Base-by-base conservation (phyloP, 2,113 vertebrate genomes). In the Lepus americanus region DNA sequence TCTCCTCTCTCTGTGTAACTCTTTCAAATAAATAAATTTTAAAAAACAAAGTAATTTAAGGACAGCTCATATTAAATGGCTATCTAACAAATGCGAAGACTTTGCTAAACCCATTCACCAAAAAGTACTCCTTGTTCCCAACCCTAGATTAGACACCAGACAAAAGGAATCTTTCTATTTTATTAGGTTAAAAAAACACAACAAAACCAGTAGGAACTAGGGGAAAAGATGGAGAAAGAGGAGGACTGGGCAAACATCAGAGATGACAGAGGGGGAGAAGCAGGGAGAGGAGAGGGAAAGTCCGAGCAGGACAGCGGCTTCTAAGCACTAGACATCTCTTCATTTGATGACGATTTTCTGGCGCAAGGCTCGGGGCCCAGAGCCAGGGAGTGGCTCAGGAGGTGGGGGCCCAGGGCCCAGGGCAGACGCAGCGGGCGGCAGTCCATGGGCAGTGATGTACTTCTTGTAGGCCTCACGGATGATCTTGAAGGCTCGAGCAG, bases 391-490 rank as follows among this genome's bases (percentile, higher is more conserved):
- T 1, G 97, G 90, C 2, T 96, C 93, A 0, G 98, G 89, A 0
- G 97, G 76, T 0, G 98, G 97, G 0, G 98, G 78, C 0, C 97
- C 98, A 0, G 98, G 98, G 53, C 98, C 97, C 0, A 99, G 97
- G 0, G 98, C 94, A 0, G 98, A 97, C 1, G 98, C 98, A 0
- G 98, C 91, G 33, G 98, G 99, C 0, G 99, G 99, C 89, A 99
- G 98, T 22, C 99, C 99, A 0, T 99, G 99, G 0, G 99, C 99
- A 0, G 99, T 99, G 96, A 99, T 99, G 70, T 99, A 99, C 67
- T 99, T 99, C 67, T 99, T 98, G 97, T 99, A 99, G 0, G 99
- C 99, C 84, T 99, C 99, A 0, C 99, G 98, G 97, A 99, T 99
- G 98, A 99, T 99, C 91, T 99, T 99, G 98, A 99, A 99, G 91